Base-by-base conservation (phyloP, 2,888 invertebrate genomes). In the Stegana nigrithorax region DNA sequence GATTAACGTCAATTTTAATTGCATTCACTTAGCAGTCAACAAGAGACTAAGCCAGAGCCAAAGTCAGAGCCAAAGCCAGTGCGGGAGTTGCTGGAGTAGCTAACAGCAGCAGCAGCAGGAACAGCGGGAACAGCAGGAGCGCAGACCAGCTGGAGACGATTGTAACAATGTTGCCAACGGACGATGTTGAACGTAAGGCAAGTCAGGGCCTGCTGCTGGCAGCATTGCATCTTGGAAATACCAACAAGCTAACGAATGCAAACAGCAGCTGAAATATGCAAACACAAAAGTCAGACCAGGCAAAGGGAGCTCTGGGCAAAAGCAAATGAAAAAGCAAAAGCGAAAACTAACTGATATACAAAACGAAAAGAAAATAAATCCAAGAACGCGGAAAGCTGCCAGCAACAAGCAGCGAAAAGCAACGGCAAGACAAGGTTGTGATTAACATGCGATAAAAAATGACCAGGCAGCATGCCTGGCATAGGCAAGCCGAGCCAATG, bases 1-100 rank as follows among this genome's bases (percentile, higher is more conserved):
- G 79, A 76, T 78, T 76, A 76, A 76, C 77, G 79, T 78, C 77
- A 77, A 75, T 79, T 76, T 76, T 78, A 76, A 76, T 76, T 78
- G 79, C 79, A 78, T 77, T 78, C 78, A 75, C 75, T 75, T 75
- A 75, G 69, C 70, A 67, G 66, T 39, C 14, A 39, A 39, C 39
- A n/a, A n/a, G 12, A 65, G 67, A 64, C 59, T 26, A 44, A 56
- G 53, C 44, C n/a, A 17, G 57, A 26, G 51, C 67, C 66, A 62
- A 39, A 57, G 57, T 29, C 17, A 17, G 53, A 50, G 14, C 56
- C 23, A 23, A n/a, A 39, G 59, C 36, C 25, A 36, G 63, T 64
- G 72, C 71, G 72, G 66, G 69, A 68, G 63, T 59, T 62, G 66
- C 76, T 29, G 29, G 65, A 65, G 65, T n/a, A 26, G 23, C 4